Base-by-base conservation (phyloP, 2,888 invertebrate genomes). In the Aplocera efformata region DNA sequence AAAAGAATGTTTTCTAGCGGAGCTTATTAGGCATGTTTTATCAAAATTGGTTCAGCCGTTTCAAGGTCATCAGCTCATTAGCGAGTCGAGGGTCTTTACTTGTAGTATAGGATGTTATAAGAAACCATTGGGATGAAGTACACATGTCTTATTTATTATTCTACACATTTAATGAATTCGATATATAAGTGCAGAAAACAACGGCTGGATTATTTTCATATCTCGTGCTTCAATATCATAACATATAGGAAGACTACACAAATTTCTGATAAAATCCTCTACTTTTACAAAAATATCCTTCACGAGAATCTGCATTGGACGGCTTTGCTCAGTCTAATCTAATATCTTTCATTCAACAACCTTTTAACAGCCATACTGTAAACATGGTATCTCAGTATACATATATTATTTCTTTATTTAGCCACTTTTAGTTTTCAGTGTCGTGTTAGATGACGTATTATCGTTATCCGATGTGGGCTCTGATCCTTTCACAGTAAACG, bases 401-500 rank as follows among this genome's bases (percentile, higher is more conserved):
- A n/a, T 41, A 31, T 33, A 50, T 63, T 56, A 80, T 51, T n/a
- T 71, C 74, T 68, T 72, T 81, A 63, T 74, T 25, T 49, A 48
- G 41, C 44, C 74, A 48, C 71, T 69, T 57, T 84, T 85, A 6
- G 71, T 80, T 75, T 76, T 90, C 66, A 51, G 76, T 56, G 79
- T 88, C 62, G 70, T 79, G 62, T 61, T 88, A 54, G 68, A 77
- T 10, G 82, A 74, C 7, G 72, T 66, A 33, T 83, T 88, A 29
- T 89, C 88, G 42, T 81, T 89, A 30, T 91, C 91, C 0, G 86
- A 85, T n/a, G 90, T 84, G 17, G 88, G 88, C 43, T 88, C 88
- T 1, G 91, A 91, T 33, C 95, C 95, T 76, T 95, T 95, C 2
- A 97, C 96, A 20, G 96, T 96, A 71, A 97, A 96, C 32, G 96